Evolutionary conservation across 1,140 invertebrate species (phyloP).

Genomic region (Penaeus chinensis): DNA sequence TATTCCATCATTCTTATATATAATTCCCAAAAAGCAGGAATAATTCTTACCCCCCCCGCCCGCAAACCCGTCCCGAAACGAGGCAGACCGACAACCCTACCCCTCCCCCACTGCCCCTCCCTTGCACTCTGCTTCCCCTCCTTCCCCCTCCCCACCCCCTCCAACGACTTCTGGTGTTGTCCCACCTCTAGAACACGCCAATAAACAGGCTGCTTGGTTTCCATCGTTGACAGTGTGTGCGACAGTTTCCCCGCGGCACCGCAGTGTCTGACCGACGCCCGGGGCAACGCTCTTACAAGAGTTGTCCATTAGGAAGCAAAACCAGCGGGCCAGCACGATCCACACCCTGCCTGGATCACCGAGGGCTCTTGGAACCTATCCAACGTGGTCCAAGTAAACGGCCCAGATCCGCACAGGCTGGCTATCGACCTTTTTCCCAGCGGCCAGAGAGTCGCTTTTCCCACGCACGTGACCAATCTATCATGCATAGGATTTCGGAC

Average conservation of each 20-base stretch:
- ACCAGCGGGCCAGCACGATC: conserved; percentile 18
- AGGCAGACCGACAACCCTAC: neutral
- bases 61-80: too few relatives aligned
- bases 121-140: neutral
- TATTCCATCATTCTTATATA: too few relatives aligned
- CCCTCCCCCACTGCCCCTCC: neutral
- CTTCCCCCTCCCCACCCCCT: neutral
- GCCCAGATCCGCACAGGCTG: neutral
- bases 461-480: neutral
- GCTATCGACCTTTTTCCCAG: too few relatives aligned
- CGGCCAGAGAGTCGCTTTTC: neutral
- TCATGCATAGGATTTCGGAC: conserved; percentile 14
- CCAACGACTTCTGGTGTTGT: conserved; percentile 11
- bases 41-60: too few relatives aligned
- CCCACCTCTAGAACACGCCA: conserved; percentile 26
- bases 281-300: conserved; percentile 49
- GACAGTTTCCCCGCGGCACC: conserved; percentile 53
- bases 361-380: conserved; percentile 46
- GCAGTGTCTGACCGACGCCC: conserved; percentile 25
- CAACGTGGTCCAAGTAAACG: conserved; percentile 29
- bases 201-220: conserved; percentile 55
- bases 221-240: conserved; percentile 46
- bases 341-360: conserved; percentile 36
- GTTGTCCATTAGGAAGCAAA: conserved; percentile 56
- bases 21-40: too few relatives aligned